Percentiles rank a stretch among this genome's conserved stretches.
Conservation (phyloP, 2,888 invertebrate genomes). For the Pasiphila rectangulata region DNA sequence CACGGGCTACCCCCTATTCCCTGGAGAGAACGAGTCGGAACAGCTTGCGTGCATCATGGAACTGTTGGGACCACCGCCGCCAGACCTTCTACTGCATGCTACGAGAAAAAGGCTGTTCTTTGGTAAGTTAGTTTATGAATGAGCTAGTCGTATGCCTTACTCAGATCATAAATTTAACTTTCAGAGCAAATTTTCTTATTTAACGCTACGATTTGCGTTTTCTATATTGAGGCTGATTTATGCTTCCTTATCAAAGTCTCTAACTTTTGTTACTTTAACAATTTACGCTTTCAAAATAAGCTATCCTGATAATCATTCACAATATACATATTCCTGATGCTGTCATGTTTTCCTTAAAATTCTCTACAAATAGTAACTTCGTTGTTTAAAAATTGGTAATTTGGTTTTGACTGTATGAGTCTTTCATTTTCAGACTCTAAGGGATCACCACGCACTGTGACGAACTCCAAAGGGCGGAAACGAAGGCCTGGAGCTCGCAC, state of each 20-base stretch:
- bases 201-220: no score
- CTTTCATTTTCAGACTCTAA: slow-evolving; percentile 85
- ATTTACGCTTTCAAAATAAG: no score
- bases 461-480: slow-evolving; percentile 96
- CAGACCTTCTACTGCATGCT: slow-evolving; percentile 91
- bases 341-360: no score
- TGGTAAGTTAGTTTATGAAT: slow-evolving; percentile 70
- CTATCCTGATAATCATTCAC: no score
- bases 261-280: no score
- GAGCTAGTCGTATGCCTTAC: slow-evolving; percentile 3
- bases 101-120: slow-evolving; percentile 93
- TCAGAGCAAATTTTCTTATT: no score
- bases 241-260: no score
- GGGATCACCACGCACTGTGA: slow-evolving; percentile 93
- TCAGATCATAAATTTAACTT: not conserved
- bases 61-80: slow-evolving; percentile 93
- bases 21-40: slow-evolving; percentile 98
- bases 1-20: slow-evolving; percentile 97
- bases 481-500: slow-evolving; percentile 92
- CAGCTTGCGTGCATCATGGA: slow-evolving; percentile 99
- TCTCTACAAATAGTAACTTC: no score
- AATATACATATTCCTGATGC: no score
- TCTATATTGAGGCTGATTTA: no score
- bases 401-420: no score
- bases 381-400: no score